These are phyloP conservation scores for Plodia interpunctella DNA, from an alignment of 1,140 invertebrate species.

Conservation along the genomic window DNA sequence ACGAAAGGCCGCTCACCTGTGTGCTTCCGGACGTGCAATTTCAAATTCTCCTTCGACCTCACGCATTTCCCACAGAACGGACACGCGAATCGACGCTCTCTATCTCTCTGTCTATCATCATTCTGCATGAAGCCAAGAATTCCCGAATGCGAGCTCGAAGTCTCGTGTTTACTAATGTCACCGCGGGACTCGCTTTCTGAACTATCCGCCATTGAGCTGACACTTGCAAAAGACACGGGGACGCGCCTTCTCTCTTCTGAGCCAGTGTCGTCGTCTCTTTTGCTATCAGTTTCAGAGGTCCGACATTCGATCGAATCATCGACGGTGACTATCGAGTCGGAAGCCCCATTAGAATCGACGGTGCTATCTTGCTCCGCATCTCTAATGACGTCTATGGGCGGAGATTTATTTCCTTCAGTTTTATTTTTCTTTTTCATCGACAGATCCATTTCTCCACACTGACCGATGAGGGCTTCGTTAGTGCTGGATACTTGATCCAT, in stretches of 20 bases:
- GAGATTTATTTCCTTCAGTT: conserved; percentile 37
- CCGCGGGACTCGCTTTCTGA: conserved; percentile 63
- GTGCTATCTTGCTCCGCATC: conserved; percentile 83
- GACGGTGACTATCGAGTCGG: conserved; percentile 63
- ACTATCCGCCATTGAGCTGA: conserved; percentile 73
- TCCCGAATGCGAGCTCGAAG: conserved; percentile 78
- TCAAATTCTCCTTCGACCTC: conserved; percentile 91
- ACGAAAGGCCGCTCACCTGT: conserved; percentile 92
- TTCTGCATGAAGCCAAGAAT: conserved; percentile 81
- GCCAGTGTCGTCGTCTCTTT: conserved; percentile 48
- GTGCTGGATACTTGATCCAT: conserved; percentile 85
- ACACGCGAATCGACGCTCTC: conserved; percentile 86
- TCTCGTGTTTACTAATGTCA: conserved; percentile 56
- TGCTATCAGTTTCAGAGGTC: conserved; percentile 59
- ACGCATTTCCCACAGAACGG: conserved; percentile 94
- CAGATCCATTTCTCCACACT: conserved; percentile 73
- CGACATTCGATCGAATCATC: conserved; percentile 63
- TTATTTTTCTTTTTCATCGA: conserved; percentile 66
- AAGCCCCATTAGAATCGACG: conserved; percentile 78
- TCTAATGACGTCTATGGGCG: conserved; percentile 56
- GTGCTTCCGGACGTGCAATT: conserved; percentile 92
- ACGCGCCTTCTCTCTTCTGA: conserved; percentile 48
- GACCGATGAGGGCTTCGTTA: conserved; percentile 80
- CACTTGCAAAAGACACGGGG: conserved; percentile 70
- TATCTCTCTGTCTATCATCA: conserved; percentile 81